A percentile compares a stretch with the other conserved stretches of the same genome.
Evolutionary conservation across 2,888 invertebrate genomes (phyloP).

Genomic region (Ctena decussata): DNA sequence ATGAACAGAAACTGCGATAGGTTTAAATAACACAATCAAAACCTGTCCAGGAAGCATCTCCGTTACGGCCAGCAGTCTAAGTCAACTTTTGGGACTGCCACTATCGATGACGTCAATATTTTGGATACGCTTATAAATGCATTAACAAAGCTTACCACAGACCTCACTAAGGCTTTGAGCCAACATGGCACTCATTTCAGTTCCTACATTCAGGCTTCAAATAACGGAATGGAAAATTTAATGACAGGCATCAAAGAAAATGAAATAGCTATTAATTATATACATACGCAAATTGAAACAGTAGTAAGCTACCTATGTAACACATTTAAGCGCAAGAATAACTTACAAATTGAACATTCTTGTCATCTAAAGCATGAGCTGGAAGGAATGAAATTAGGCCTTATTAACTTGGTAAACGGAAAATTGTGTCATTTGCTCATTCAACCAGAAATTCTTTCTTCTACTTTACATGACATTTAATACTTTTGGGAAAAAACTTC

Average conservation of each 20-base stretch:
- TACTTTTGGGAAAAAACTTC: no score
- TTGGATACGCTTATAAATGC: slow-evolving; percentile 40
- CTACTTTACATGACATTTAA: no score
- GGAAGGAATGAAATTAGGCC: no score
- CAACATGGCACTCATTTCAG: slow-evolving; percentile 24
- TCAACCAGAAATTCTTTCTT: no score
- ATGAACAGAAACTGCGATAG: background rate
- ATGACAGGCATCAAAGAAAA: slow-evolving; percentile 27
- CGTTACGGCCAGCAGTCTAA: background rate
- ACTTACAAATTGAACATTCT: background rate
- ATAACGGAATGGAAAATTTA: slow-evolving; percentile 24
- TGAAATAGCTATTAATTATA: slow-evolving; percentile 28
- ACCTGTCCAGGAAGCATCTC: background rate
- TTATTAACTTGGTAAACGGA: no score
- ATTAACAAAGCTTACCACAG: background rate
- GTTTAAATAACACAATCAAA: background rate
- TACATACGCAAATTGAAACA: slow-evolving; percentile 13
- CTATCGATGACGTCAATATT: slow-evolving; percentile 30
- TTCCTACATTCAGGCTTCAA: slow-evolving; percentile 18
- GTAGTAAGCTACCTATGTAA: background rate
- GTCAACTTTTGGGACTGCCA: slow-evolving; percentile 25
- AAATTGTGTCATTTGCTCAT: no score
- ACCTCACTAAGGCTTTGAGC: background rate
- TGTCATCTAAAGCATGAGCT: no score
- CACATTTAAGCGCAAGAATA: background rate